A percentile compares a stretch with the other conserved stretches of the same genome.
Conservation (phyloP, 1,140 invertebrate species). For the Papilio polyxenes region DNA sequence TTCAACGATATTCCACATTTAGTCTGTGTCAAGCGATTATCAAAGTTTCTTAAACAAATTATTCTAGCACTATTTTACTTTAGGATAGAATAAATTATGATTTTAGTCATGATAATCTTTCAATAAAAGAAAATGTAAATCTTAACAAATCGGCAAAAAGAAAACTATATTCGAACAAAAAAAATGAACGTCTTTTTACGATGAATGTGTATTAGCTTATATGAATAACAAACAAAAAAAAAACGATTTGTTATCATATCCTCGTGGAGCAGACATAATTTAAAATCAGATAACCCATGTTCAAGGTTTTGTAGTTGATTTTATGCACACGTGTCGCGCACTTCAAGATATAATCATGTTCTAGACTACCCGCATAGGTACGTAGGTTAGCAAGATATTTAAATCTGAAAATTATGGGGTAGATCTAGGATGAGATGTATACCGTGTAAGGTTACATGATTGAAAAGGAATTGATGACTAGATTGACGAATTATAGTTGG, state of each 20-base stretch:
- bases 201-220: not conserved
- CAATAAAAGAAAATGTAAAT: not conserved
- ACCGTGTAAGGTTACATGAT: too few relatives aligned
- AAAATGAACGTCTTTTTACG: not conserved
- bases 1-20: not conserved
- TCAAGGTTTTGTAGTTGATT: not conserved
- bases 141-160: not conserved
- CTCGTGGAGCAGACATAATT: not conserved
- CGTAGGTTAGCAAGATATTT: not conserved
- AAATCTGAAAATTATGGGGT: too few relatives aligned
- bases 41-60: not conserved
- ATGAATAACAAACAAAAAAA: slow-evolving; percentile 5
- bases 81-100: not conserved
- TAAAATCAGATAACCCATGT: not conserved
- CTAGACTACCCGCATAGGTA: not conserved
- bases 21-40: not conserved
- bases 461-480: too few relatives aligned
- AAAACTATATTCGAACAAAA: not conserved
- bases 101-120: not conserved
- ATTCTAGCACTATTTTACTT: not conserved
- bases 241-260: slow-evolving; percentile 1
- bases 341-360: not conserved
- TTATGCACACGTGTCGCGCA: not conserved
- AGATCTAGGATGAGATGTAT: too few relatives aligned
- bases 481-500: too few relatives aligned